Base-by-base conservation (phyloP, 2,888 invertebrate species). In the Ophion ventricosus region DNA sequence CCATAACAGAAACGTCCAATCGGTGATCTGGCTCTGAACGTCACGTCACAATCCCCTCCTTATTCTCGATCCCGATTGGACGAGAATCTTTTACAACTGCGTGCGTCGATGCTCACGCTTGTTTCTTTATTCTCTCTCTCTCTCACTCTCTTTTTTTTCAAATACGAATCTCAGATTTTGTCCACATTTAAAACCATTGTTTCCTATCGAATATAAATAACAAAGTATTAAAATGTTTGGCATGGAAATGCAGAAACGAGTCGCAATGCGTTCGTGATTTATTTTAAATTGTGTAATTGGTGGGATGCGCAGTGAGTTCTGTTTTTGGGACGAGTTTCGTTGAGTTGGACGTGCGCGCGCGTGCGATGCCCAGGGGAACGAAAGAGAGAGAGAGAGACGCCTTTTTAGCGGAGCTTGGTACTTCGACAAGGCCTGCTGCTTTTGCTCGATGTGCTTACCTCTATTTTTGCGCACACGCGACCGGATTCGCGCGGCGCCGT, bases 1-100 rank as follows among this genome's bases (percentile, higher is more conserved):
- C 91, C 91, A 91, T 92, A 92, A 92, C 92, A 91, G 91, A 89
- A 87, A 88, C 88, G 88, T 86, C 93, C 93, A 93, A 93, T 93
- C 90, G 88, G 88, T 86, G 87, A 88, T 84, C 89, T 87, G 87
- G 87, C 88, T 85, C 87, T 84, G 84, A 85, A 82, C 85, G 88
- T 92, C 92, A 93, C 93, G 93, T 93, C 92, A 92, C 88, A 78
- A 64, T 75, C 74, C 79, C 82, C 82, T 61, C 69, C 76, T 80
- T 72, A 40, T 64, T 10, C 35, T 23, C 29, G n/a, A 20, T 74
- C 75, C 78, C 88, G 81, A 91, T 91, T 90, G 91, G 91, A 74
- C 87, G 85, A 73, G 75, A 35, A 75, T 56, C 74, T 57, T 77
- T 59, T 56, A 29, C 74, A 75, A 64, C 76, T 79, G 72, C 74